Base-by-base conservation (phyloP, 2,113 vertebrate species). In the Camelus bactrianus region DNA sequence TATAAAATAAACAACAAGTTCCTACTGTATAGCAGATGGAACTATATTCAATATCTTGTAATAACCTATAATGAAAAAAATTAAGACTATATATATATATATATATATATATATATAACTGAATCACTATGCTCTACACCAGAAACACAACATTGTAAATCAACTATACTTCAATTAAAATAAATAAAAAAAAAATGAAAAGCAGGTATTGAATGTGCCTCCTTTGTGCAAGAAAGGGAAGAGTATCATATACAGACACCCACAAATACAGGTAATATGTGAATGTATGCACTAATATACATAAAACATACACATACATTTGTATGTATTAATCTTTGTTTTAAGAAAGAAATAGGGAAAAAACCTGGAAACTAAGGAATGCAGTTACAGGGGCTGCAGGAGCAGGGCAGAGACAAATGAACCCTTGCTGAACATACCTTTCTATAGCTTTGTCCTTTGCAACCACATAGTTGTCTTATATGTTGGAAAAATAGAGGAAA, bases 281-380 rank as follows among this genome's bases (percentile, higher is more conserved):
- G 38, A 3, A 13, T 24, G 16, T 58, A 16, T 6, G 4, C 20
- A 20, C 28, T 60, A 50, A 76, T 19, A 76, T 56, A 54, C 32
- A 64, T 4, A 46, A 67, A n/a, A 48, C 50, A 89, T 6, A 93
- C 16, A 48, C 58, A 79, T 14, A 80, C 15, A 28, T 2, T 50
- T 20, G 22, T 26, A 72, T 22, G 15, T 69, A 11, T 8, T 56
- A 58, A 54, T 50, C n/a, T 75, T 89, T 91, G 70, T 58, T 69
- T 94, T 95, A 76, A 88, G 54, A 70, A 64, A 85, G 8, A 48
- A 81, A 86, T 0, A 32, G 46, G 14, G 70, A 82, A 86, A 72
- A 26, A 30, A 46, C 30, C 83, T 42, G 11, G 42, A 92, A 94
- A 93, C 73, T 65, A 93, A 91, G 32, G 16, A 52, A 46, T 3